These are phyloP conservation scores for Onychostoma macrolepis DNA, from an alignment of 2,113 vertebrate species.

Conservation along the genomic window DNA sequence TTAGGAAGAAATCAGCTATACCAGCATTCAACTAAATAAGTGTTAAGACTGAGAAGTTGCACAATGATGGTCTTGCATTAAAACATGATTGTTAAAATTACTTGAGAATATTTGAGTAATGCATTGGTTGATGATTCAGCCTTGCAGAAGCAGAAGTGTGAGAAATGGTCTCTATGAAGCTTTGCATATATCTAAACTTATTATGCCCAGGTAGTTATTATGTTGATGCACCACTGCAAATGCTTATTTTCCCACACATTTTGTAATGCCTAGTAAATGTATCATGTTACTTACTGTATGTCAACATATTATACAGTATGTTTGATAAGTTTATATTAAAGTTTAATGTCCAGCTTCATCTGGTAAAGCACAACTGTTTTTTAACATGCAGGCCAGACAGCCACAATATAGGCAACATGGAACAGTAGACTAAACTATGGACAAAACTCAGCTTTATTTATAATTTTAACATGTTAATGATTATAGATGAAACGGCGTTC, in stretches of 20 bases:
- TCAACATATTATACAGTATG: neutral
- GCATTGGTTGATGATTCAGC: neutral
- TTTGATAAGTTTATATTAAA: neutral
- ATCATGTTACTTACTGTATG: neutral
- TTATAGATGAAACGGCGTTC: neutral
- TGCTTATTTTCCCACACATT: neutral
- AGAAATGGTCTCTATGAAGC: neutral
- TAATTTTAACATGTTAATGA: neutral
- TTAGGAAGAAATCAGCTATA: conserved; percentile 2
- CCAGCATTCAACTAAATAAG: neutral
- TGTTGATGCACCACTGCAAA: neutral
- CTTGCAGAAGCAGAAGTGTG: neutral
- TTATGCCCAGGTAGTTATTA: too few species aligned
- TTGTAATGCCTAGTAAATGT: neutral
- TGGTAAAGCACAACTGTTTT: neutral
- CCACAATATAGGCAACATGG: neutral
- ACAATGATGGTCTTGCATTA: neutral
- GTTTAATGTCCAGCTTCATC: neutral
- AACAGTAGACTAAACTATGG: neutral
- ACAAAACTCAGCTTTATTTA: neutral
- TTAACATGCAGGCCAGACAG: neutral
- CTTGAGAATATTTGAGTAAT: neutral
- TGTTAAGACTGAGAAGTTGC: neutral
- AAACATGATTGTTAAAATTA: neutral
- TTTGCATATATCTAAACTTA: neutral